Base-by-base conservation (phyloP, 2,797 vertebrate species). In the Sebastes vulpes region DNA sequence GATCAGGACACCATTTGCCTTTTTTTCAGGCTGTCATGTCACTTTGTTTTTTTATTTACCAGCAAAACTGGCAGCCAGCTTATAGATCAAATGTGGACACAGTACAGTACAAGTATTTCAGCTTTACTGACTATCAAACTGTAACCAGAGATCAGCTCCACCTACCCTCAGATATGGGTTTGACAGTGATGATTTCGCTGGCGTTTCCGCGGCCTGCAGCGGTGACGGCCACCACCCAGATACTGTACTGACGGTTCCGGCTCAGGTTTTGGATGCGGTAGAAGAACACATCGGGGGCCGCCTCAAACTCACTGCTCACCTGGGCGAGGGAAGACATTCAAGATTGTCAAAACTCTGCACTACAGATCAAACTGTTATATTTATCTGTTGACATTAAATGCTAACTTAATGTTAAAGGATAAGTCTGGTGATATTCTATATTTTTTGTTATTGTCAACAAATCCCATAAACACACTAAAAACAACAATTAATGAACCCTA, bases 261-360 rank as follows among this genome's bases (percentile, higher is more conserved):
- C 96, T 98, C 93, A 99, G 95, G 94, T 98, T 98, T 67, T 97
- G 98, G 67, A 99, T 98, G 89, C 97, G 96, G 95, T 99, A 98
- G 93, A 98, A 98, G 94, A 98, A 99, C 4, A 98, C 97, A 79
- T 99, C 98, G 0, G 98, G 98, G 32, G 98, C 97, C 5, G 98
- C 98, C 93, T 99, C 98, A 69, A 99, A 99, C 93, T 99, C 98
- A 68, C 98, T 99, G 95, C 98, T 98, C 91, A 99, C 97, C 98
- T 99, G 93, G 76, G 83, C 54, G 82, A 88, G 20, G 71, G 57
- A 80, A 35, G 56, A 86, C 10, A 52, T 48, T 35, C 28, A 74
- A 11, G 9, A 35, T 0, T 2, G 50, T 75, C 6, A 75, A 1
- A 29, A 58, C 11, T 4, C 42, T 9, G 7, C n/a, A n/a, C 25